Base-by-base conservation (phyloP, 2,113 vertebrate genomes). In the Charina bottae region DNA sequence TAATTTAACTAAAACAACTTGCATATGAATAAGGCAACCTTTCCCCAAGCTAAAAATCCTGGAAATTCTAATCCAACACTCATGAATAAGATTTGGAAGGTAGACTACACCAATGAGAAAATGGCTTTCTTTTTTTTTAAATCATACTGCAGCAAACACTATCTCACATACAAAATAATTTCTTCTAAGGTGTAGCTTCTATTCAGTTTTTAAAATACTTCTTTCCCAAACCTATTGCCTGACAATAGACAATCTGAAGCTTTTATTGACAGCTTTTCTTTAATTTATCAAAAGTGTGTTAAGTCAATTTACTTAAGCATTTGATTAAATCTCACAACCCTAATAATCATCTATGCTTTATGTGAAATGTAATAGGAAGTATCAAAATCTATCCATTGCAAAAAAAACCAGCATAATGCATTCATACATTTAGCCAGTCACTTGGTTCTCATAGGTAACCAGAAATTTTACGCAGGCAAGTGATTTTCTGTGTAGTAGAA, bases 361-460 rank as follows among this genome's bases (percentile, higher is more conserved):
- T 55, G 8, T 11, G 53, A 72, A 72, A 87, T 62, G 15, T 88
- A 62, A 26, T 62, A 62, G 23, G 24, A 88, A 62, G 42, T 46
- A 96, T 95, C 94, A 96, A 83, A 95, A 94, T 93, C 13, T 21
- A 93, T 89, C 0, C 53, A 72, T 93, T 94, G 94, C 92, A 96
- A 91, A 93, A 93, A 90, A 3, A n/a, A n/a, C n/a, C 37, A 85
- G 83, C 49, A 83, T 91, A 90, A 96, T 95, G 93, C 72, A 85
- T 49, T 26, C 13, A 53, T 85, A 26, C 13, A 85, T 54, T 85
- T 54, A 85, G 26, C 15, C 46, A 85, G 11, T 53, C 24, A 53
- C 17, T 26, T 85, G 46, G 15, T 85, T 15, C 23, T 53, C 83
- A 85, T 54, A 85, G 23, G 84, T 24, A 85, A 28, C 46, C 49